These are phyloP conservation scores for Rhynchonycteris naso DNA, from an alignment of 2,797 vertebrate species.

Conservation along the genomic window DNA sequence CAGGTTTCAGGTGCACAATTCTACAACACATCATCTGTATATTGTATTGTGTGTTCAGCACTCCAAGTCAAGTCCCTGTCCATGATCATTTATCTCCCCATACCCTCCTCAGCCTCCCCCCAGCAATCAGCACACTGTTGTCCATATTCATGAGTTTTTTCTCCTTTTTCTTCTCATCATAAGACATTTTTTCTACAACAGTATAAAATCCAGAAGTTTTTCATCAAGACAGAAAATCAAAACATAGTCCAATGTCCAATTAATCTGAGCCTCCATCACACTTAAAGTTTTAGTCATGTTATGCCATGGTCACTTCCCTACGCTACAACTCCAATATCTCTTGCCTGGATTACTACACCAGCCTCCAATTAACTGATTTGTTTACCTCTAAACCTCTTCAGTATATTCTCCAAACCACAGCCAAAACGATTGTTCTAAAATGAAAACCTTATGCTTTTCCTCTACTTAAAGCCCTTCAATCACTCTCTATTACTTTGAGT, in stretches of 20 bases:
- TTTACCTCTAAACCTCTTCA: neutral
- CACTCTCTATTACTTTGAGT: neutral
- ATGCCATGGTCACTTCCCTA: neutral
- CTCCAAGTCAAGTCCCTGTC: too few species aligned
- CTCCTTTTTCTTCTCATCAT: neutral
- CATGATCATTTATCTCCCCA: too few species aligned
- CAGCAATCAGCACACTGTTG: too few species aligned
- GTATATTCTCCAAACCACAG: neutral
- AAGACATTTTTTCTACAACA: neutral
- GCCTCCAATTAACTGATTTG: neutral
- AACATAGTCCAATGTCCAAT: neutral
- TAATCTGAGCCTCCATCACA: neutral
- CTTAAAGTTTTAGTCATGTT: neutral
- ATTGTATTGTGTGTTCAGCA: too few species aligned
- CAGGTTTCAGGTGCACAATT: too few species aligned
- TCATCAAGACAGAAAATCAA: constrained; percentile 6
- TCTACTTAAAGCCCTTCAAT: neutral
- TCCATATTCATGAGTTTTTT: too few species aligned
- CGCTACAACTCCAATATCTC: neutral
- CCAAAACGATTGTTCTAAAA: constrained; percentile 31
- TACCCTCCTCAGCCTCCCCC: too few species aligned
- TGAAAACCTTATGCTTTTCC: neutral
- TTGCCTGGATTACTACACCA: neutral
- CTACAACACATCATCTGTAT: too few species aligned
- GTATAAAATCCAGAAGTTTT: constrained; percentile 14